Evolutionary conservation across 2,888 invertebrate species (phyloP).

Genomic region (Synanthedon andrenaeformis): DNA sequence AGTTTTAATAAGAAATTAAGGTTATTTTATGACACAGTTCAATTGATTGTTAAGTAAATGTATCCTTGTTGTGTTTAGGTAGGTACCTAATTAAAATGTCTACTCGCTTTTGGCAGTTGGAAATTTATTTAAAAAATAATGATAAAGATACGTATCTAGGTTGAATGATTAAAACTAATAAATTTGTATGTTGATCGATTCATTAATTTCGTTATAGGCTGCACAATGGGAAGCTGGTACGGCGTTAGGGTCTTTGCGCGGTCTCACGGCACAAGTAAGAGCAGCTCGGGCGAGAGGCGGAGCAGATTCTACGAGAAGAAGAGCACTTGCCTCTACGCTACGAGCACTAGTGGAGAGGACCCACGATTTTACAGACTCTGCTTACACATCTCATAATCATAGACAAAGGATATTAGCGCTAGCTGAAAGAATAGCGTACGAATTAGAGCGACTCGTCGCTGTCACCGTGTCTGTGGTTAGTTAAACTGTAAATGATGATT

Average conservation of each 20-base stretch:
- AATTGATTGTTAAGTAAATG: too few relatives aligned
- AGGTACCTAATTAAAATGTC: too few relatives aligned
- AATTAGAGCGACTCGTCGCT: constrained; percentile 90
- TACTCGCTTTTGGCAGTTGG: too few relatives aligned
- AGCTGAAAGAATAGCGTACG: constrained; percentile 90
- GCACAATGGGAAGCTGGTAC: constrained; percentile 73
- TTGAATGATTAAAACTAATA: too few relatives aligned
- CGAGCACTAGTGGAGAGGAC: constrained; percentile 94
- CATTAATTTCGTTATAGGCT: constrained; percentile 25
- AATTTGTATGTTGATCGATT: too few relatives aligned
- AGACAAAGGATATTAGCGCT: constrained; percentile 93
- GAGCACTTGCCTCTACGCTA: constrained; percentile 86
- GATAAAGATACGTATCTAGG: too few relatives aligned
- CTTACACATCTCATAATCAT: constrained; percentile 97
- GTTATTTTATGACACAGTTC: constrained; percentile 13
- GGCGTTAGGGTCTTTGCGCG: constrained; percentile 84
- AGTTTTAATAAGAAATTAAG: constrained; percentile 9
- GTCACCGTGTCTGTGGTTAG: constrained; percentile 86
- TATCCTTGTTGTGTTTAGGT: too few relatives aligned
- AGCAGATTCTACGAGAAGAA: constrained; percentile 76
- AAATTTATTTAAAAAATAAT: too few relatives aligned
- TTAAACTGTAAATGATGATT: not conserved
- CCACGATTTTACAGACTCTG: constrained; percentile 99
- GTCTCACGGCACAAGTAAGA: constrained; percentile 87
- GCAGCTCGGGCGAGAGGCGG: constrained; percentile 80